phyloP scores from a whole-genome alignment of 2,888 invertebrate species.

The Odontocerum albicorne region DNA sequence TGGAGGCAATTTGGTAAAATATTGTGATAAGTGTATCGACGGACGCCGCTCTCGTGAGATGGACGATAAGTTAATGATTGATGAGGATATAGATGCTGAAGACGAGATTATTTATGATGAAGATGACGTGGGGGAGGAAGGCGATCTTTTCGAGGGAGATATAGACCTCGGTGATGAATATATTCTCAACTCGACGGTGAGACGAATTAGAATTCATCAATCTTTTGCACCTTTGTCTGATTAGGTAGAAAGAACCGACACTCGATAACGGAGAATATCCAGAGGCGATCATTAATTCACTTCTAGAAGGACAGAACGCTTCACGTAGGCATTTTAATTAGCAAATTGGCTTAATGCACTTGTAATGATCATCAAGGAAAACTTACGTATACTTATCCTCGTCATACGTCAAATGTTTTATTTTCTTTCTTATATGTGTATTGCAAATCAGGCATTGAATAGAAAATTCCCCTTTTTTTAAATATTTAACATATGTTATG shows the following conservation, averaged over 20 bases:
- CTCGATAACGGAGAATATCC: too few relatives aligned
- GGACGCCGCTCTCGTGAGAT: slow-evolving; percentile 14
- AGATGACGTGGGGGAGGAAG: slow-evolving; percentile 34
- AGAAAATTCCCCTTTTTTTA: too few relatives aligned
- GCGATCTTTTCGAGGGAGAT: slow-evolving; percentile 36
- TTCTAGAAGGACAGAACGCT: too few relatives aligned
- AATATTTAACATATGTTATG: too few relatives aligned
- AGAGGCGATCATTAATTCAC: too few relatives aligned
- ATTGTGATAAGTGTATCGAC: slow-evolving; percentile 32
- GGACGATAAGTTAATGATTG: slow-evolving; percentile 31
- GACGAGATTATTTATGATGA: slow-evolving; percentile 26
- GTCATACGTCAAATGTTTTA: too few relatives aligned
- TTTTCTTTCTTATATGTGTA: too few relatives aligned
- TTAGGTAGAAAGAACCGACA: slow-evolving; percentile 19
- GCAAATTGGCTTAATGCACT: too few relatives aligned
- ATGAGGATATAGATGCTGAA: slow-evolving; percentile 12
- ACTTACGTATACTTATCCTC: too few relatives aligned
- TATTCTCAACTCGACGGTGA: slow-evolving; percentile 33
- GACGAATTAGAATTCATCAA: slow-evolving; percentile 36
- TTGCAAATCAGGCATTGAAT: too few relatives aligned
- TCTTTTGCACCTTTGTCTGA: slow-evolving; percentile 33
- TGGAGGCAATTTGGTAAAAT: slow-evolving; percentile 26
- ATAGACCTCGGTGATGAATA: slow-evolving; percentile 35
- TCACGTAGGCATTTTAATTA: too few relatives aligned
- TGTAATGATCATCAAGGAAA: too few relatives aligned